phyloP scores from a whole-genome alignment of 2,113 vertebrate genomes.

The Hypomesus transpacificus region DNA sequence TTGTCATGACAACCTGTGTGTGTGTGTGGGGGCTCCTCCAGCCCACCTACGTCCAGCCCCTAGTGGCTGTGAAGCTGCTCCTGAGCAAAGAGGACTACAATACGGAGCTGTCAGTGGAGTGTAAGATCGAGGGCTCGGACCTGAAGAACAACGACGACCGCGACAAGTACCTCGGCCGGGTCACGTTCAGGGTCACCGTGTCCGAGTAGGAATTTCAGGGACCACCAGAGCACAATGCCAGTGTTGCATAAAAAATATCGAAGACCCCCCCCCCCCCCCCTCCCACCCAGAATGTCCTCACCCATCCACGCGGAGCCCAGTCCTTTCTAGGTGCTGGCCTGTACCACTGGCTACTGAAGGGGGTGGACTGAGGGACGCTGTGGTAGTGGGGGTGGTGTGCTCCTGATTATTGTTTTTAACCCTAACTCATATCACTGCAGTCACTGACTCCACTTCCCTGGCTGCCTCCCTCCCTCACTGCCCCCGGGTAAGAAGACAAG shows the following conservation, averaged over 20 bases:
- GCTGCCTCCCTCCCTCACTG: background rate
- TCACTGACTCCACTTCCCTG: background rate
- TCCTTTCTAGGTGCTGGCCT: conserved; percentile 2
- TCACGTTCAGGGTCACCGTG: conserved; percentile 82
- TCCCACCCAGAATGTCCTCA: background rate
- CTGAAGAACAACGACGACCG: conserved; percentile 82
- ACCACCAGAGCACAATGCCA: conserved; percentile 56
- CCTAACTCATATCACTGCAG: conserved; percentile 5
- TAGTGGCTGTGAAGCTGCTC: conserved; percentile 84
- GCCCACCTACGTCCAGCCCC: conserved; percentile 83
- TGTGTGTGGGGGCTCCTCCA: conserved; percentile 30
- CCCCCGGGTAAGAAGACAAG: conserved; percentile 12
- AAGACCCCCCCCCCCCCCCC: conserved; percentile 5
- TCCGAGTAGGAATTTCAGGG: conserved; percentile 64
- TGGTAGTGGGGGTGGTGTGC: background rate
- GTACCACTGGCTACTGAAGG: conserved; percentile 1
- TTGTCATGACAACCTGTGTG: background rate
- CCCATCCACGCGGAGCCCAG: background rate
- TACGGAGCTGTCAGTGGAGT: conserved; percentile 79
- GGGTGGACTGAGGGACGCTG: background rate
- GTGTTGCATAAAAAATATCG: conserved; percentile 40
- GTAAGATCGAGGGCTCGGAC: conserved; percentile 82
- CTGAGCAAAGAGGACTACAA: conserved; percentile 65
- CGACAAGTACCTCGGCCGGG: conserved; percentile 90
- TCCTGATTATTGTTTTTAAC: background rate